Evolutionary conservation across 2,888 invertebrate species (phyloP), one percentile per base, ranked within the genome.

Genomic region (Prosapia bicincta): DNA sequence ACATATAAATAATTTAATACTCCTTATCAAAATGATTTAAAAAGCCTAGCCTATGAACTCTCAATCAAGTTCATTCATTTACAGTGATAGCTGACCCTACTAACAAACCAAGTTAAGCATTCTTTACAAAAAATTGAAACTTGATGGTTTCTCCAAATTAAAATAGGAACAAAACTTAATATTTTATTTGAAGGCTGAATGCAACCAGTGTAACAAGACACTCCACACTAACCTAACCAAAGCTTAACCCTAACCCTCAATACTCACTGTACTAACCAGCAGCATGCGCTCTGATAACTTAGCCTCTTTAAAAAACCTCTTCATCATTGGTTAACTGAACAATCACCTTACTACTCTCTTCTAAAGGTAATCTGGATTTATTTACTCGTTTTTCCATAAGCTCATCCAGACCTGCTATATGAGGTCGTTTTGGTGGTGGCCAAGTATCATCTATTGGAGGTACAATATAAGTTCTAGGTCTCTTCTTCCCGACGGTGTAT

Each of bases 371-470:
- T 65, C 69, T 54, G 25, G 74, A 69, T 30, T 69, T 74, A 65
- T 74, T 69, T n/a, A 54, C 68, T 9, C 15, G 25, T 1, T 28
- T 26, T 38, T 26, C 54, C 30, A 73, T 43, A 26, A 38, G 9
- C 3, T 73, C 26, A 15, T 26, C 66, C 24, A 43, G 3, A 15
- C 20, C 43, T 20, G 43, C 73, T 20, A 32, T 32, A 1, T 69
- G 68, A 15, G 73, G 73, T 38, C 66, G 43, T 74, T 79, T 79
- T 26, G 79, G 79, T 25, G 79, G 79, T 20, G 79, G 79, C 79
- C 79, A 79, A 30, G 75, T 77, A 67, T 79, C 79, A 68, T 79
- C 79, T 28, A 79, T 72, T 20, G 78, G 78, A 1, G 79, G 79
- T 23, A 78, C 78, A 26, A 78, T 72, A 73, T 73, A 73, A 25